Base-by-base conservation (phyloP, 2,113 vertebrate genomes). In the Alouatta palliata region DNA sequence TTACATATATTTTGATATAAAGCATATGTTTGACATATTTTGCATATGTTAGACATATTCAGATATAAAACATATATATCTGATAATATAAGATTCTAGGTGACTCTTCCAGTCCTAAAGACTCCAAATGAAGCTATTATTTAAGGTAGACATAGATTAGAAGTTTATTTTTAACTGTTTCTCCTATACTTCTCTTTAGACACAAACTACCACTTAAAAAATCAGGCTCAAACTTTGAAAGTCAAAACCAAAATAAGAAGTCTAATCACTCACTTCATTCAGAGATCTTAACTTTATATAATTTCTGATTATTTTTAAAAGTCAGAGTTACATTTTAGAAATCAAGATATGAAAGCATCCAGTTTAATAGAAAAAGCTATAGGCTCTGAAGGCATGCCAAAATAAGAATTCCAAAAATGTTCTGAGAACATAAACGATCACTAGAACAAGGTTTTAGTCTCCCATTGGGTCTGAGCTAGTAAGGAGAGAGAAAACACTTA, bases 21-120 rank as follows among this genome's bases (percentile, higher is more conserved):
- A 88, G 43, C 96, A 93, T 94, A 97, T 97, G 96, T 52, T 95
- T 94, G 64, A 82, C 68, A 88, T 80, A 95, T n/a, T 87, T 64
- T 92, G 37, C 75, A 77, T 75, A 96, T 97, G 79, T 92, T 88
- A 79, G 61, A 70, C 52, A 97, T 86, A 97, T 80, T 97, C 52
- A 95, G 13, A 89, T 64, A 92, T 54, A 97, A 97, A 97, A 94
- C 21, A 92, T 64, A 73, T 52, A 70, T 35, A 20, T 14, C 30
- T 73, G 64, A 95, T 76, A 94, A 97, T 90, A 85, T 17, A 37
- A 40, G 71, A 96, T 85, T 92, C n/a, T 73, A 3, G 23, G 58
- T 80, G 40, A 87, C 49, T 88, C 54, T 91, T 95, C 3, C 37
- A 95, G 77, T 56, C 37, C 17, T 73, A 73, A 87, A 87, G 52